These are phyloP conservation scores for Polymixis lichenea DNA, from an alignment of 2,888 invertebrate species.

Conservation along the genomic window DNA sequence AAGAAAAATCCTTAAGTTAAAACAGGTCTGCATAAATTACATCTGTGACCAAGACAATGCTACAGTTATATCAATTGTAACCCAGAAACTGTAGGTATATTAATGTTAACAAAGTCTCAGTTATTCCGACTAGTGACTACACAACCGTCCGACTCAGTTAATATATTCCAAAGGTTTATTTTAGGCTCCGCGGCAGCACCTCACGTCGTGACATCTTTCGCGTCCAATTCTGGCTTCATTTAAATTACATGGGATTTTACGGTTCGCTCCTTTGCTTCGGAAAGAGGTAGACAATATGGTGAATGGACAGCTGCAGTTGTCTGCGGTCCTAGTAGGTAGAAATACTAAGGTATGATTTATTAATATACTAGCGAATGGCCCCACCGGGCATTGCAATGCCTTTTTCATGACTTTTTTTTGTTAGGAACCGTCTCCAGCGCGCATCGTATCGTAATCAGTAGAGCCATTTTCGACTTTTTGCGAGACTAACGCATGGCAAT, in stretches of 20 bases:
- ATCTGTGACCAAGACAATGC: neutral
- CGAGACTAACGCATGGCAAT: no score
- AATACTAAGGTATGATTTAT: neutral
- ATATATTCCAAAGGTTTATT: constrained; percentile 62
- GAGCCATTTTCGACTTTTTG: no score
- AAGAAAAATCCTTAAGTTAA: neutral
- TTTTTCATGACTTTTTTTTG: no score
- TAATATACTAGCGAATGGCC: no score
- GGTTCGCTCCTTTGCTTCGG: constrained; percentile 3
- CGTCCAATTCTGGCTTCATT: constrained; percentile 35
- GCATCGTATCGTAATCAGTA: no score
- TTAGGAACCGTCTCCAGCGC: no score
- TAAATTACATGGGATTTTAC: constrained; percentile 46
- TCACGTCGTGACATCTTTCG: constrained; percentile 21
- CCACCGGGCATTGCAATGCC: no score
- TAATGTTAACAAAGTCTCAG: constrained; percentile 27
- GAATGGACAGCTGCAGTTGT: neutral
- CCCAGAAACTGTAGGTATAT: constrained; percentile 2
- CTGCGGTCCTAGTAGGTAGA: neutral
- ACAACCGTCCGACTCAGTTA: constrained; percentile 35
- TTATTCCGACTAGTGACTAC: constrained; percentile 29
- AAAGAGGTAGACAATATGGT: neutral
- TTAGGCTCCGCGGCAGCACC: constrained; percentile 37
- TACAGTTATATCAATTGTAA: neutral
- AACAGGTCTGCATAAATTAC: neutral